Base-by-base conservation (phyloP, 2,797 vertebrate genomes). In the Neoniphon sammara region DNA sequence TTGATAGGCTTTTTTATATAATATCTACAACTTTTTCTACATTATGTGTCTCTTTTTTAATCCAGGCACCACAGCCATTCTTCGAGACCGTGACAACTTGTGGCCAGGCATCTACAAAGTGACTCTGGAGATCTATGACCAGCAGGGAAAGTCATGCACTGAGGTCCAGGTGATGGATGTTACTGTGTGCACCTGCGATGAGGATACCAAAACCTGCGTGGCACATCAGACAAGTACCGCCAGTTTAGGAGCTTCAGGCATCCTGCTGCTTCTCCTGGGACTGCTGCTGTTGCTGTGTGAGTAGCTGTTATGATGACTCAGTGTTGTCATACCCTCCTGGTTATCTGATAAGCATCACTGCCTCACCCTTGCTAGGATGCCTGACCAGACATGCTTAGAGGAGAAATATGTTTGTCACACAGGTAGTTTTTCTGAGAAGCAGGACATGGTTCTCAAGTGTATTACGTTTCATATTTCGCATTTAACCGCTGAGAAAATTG, bases 201-300 rank as follows among this genome's bases (percentile, higher is more conserved):
- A 74, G 1, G 4, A 3, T 17, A 81, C 59, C 0, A 88, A 85
- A 72, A 7, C 7, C 3, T 93, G 94, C 39, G 0, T 0, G 3
- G 0, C 1, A 0, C 27, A 14, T 2, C 0, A 0, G 0, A 1
- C 0, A 14, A 39, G 7, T 4, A 21, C 11, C 0, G 2, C 47
- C 0, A 27, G 0, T 9, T 83, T 95, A 1, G 93, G 93, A 20
- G 53, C 71, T 0, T 10, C 71, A 0, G 95, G 91, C 10, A n/a
- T 94, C 62, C 83, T 94, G 31, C 84, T 93, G 0, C 23, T 95
- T 61, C 87, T 94, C 36, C 89, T 95, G 23, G 94, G 93, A 53
- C 82, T 95, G n/a, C 87, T 95, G 80, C 84, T 95, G 18, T 85
- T 95, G 2, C 55, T 95, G 2, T 54, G 95, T 95, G 77, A 95